Evolutionary conservation across 2,888 invertebrate genomes (phyloP), one percentile per base, ranked within the genome.

Genomic region (Drosophila pseudotalamancana): DNA sequence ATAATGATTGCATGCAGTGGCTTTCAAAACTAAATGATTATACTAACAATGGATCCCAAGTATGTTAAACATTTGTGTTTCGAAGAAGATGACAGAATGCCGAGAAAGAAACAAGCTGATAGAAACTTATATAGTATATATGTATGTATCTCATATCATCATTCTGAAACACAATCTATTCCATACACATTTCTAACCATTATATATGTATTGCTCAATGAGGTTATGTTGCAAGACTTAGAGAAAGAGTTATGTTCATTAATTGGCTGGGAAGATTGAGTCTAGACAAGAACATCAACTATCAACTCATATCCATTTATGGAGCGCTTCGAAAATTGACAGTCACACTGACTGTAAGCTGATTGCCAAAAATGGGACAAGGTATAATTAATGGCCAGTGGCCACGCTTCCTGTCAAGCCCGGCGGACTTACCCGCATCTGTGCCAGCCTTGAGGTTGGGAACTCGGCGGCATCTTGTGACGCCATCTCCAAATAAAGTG

Each of bases 381-480:
- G 11, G 32, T 1, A 16, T 49, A 51, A 60, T 72, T 68, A 72
- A 75, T 66, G 25, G 54, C 8, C 50, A 34, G 48, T 67, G 48
- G 50, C 12, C 57, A 57, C 48, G 37, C 63, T 72, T 79, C 68
- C 77, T 67, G 59, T 53, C 54, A 29, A 42, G 16, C 23, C 12
- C 18, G 6, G 16, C 16, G 31, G 60, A 70, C 91, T 90, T 88
- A 92, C 92, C 90, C 92, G 92, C 90, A 92, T 91, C 84, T 91
- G 90, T 31, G 89, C 88, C 75, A 92, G 87, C 89, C 90, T 91
- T 77, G 92, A 92, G 72, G 73, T 87, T 77, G 92, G 92, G 59
- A 68, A 78, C 61, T 82, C 79, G 61, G 78, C 69, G 57, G 84
- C 84, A 80, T 88, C 89, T 89, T 91, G 88, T 89, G 91, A 90